phyloP scores from a whole-genome alignment of 53 echinoderm and acorn worm species.

The Arbacia lixula region DNA sequence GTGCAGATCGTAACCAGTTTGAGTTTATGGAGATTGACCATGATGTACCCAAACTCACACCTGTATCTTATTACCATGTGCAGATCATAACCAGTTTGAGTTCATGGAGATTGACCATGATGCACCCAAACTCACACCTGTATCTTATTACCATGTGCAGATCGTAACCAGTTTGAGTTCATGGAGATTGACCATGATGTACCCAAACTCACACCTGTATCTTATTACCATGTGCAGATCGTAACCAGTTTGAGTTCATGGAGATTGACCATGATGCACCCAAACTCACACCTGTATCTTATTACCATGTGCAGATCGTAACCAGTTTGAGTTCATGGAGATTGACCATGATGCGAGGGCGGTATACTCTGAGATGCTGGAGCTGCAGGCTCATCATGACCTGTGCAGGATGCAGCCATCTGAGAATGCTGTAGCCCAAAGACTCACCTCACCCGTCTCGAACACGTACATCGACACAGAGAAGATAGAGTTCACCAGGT shows the following conservation, averaged over 20 bases:
- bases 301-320: slow-evolving; percentile 76
- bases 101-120: slow-evolving; percentile 94
- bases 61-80: too few species aligned
- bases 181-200: slow-evolving; percentile 89
- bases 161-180: slow-evolving; percentile 70
- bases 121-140: too few species aligned
- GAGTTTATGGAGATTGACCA: slow-evolving; percentile 90
- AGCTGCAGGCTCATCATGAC: slow-evolving; percentile 90
- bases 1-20: slow-evolving; percentile 37
- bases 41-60: too few species aligned
- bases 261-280: slow-evolving; percentile 97
- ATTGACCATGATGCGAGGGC: slow-evolving; percentile 90
- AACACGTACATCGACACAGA: slow-evolving; percentile 94
- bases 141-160: too few species aligned
- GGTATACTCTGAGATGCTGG: slow-evolving; percentile 80
- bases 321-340: slow-evolving; percentile 93
- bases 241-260: slow-evolving; percentile 88
- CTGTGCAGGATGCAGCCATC: slow-evolving; percentile 83
- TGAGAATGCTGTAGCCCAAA: slow-evolving; percentile 85
- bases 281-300: too few species aligned
- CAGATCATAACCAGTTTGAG: too few species aligned
- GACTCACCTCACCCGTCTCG: slow-evolving; percentile 84
- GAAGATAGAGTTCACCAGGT: slow-evolving; percentile 98
- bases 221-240: too few species aligned
- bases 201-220: too few species aligned